A percentile compares a stretch with the other conserved stretches of the same genome.
Evolutionary conservation across 2,888 invertebrate genomes (phyloP).

Genomic region (Drosophila nigricruria): DNA sequence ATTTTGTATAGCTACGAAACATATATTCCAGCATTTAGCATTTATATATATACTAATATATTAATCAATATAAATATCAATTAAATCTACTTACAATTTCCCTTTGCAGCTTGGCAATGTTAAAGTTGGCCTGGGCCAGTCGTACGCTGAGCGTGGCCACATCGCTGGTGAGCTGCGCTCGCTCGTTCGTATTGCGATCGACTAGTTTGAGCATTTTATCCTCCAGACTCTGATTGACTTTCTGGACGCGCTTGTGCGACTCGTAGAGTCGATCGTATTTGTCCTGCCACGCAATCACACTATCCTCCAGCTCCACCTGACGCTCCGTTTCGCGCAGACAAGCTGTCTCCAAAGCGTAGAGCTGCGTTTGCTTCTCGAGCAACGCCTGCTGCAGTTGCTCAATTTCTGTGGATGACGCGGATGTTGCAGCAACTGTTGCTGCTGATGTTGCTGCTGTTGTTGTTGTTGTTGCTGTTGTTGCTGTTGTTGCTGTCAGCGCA

Average conservation of each 20-base stretch:
- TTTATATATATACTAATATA: not conserved
- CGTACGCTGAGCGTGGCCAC: conserved; percentile 93
- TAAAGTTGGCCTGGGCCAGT: conserved; percentile 93
- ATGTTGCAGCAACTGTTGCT: conserved; percentile 20
- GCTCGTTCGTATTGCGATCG: conserved; percentile 96
- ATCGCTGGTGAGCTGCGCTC: conserved; percentile 93
- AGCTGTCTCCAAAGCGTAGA: conserved; percentile 94
- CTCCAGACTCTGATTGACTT: conserved; percentile 97
- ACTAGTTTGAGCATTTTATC: conserved; percentile 97
- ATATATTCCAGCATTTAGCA: not conserved
- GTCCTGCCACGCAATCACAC: conserved; percentile 94
- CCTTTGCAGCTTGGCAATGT: conserved; percentile 92
- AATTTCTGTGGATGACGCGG: conserved; percentile 87
- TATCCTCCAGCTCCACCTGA: conserved; percentile 92
- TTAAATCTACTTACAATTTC: conserved; percentile 90
- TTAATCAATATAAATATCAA: not conserved
- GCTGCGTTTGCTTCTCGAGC: conserved; percentile 92
- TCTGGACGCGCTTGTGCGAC: conserved; percentile 96
- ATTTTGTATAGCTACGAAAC: too few relatives aligned
- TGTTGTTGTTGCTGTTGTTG: conserved; percentile 11
- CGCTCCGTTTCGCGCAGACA: conserved; percentile 93
- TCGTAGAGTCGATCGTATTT: conserved; percentile 97
- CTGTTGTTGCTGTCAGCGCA: conserved; percentile 33
- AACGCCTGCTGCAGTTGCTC: conserved; percentile 90
- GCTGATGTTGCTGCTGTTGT: not conserved